Percentiles rank a stretch among this genome's conserved stretches.
These are phyloP conservation scores for Ceratitis capitata DNA, from an alignment of 1,140 invertebrate species.

Conservation along the genomic window DNA sequence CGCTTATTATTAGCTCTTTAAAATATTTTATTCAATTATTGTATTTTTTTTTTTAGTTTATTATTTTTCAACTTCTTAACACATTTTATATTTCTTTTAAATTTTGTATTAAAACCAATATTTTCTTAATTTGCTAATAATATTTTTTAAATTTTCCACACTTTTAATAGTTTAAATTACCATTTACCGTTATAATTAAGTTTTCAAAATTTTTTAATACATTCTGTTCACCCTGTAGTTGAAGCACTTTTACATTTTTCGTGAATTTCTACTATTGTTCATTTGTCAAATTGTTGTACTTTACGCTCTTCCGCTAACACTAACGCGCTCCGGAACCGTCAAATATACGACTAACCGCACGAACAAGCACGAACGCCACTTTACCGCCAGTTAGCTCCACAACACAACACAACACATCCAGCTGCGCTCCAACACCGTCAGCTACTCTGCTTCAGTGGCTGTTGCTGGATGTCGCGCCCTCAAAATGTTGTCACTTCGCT, in stretches of 20 bases:
- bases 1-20: too few species aligned
- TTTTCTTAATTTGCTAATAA: background rate
- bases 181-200: background rate
- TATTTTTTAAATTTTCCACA: background rate
- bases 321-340: constrained; percentile 42
- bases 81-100: background rate
- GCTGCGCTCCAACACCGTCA: background rate
- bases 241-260: constrained; percentile 13
- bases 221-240: background rate
- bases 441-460: constrained; percentile 44
- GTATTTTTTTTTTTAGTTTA: background rate
- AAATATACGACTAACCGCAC: constrained; percentile 42
- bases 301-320: constrained; percentile 37
- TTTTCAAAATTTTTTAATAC: background rate
- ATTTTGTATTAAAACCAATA: background rate
- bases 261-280: background rate
- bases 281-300: background rate
- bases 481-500: constrained; percentile 40
- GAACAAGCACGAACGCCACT: constrained; percentile 24
- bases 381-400: background rate
- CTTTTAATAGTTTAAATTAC: background rate
- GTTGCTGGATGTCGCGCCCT: constrained; percentile 16
- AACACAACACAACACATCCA: background rate
- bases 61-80: background rate
- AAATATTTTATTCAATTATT: background rate